Percentiles rank a stretch among this genome's conserved stretches.
phyloP scores from a whole-genome alignment of 2,888 invertebrate genomes.

The Mayetiola destructor region DNA sequence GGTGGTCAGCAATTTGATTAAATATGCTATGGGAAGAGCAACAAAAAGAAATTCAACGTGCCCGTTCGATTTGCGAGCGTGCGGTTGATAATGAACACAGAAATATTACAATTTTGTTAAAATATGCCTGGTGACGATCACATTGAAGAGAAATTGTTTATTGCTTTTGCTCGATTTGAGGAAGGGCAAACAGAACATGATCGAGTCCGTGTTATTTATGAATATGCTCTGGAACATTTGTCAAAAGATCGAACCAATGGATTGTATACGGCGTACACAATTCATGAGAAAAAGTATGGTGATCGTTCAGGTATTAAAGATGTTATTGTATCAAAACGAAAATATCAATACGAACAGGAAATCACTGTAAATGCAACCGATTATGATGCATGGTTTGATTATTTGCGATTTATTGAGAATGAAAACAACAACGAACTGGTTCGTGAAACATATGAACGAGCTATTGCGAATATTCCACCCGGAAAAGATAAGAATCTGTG shows the following conservation, averaged over 20 bases:
- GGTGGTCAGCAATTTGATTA: conserved; percentile 95
- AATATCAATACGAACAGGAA: conserved; percentile 94
- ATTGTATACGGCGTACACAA: conserved; percentile 89
- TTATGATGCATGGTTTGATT: conserved; percentile 99
- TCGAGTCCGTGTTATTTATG: conserved; percentile 88
- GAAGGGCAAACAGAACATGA: conserved; percentile 98
- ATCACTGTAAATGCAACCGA: conserved; percentile 88
- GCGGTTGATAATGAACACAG: conserved; percentile 95
- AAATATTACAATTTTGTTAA: conserved; percentile 92
- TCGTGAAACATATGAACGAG: conserved; percentile 94
- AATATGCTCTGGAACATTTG: conserved; percentile 89
- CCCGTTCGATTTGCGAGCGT: conserved; percentile 92
- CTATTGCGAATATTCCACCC: conserved; percentile 94
- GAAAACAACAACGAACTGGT: conserved; percentile 66
- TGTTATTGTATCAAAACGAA: conserved; percentile 94
- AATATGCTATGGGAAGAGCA: conserved; percentile 99
- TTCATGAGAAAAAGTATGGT: conserved; percentile 98
- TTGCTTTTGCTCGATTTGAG: conserved; percentile 96
- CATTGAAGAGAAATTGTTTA: conserved; percentile 82
- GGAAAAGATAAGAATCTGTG: conserved; percentile 92
- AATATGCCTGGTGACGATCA: conserved; percentile 94
- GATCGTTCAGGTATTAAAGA: conserved; percentile 92
- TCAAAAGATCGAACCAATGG: conserved; percentile 85
- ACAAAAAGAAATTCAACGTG: conserved; percentile 83
- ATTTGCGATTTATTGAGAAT: conserved; percentile 83